Evolutionary conservation across 1,140 invertebrate genomes (phyloP).

Genomic region (Sarcophaga peregrina): DNA sequence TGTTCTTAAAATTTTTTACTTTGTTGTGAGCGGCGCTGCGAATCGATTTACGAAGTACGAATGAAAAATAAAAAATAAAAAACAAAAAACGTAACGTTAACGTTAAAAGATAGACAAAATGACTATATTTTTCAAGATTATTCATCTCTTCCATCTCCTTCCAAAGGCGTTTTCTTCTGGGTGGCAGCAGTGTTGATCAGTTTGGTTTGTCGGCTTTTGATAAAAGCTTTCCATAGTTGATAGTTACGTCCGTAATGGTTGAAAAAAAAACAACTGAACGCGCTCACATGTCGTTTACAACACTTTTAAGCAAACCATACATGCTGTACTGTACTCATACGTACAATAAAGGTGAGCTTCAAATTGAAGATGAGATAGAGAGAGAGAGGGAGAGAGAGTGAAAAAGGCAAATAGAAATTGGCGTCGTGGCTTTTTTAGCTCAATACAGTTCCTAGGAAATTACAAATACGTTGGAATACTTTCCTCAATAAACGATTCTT

Average conservation of each 20-base stretch:
- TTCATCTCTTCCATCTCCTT: neutral
- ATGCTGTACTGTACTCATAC: too few species aligned
- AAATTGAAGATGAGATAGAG: too few species aligned
- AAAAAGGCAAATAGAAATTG: too few species aligned
- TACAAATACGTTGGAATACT: too few species aligned
- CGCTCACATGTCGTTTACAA: too few species aligned
- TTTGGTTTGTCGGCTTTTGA: neutral
- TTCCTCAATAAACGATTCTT: too few species aligned
- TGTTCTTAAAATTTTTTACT: neutral
- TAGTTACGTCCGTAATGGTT: neutral
- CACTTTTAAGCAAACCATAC: too few species aligned
- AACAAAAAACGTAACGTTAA: neutral
- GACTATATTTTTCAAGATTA: conserved; percentile 20
- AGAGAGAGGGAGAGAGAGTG: too few species aligned
- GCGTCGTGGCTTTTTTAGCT: too few species aligned
- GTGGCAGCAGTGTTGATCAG: neutral
- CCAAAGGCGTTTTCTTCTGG: neutral
- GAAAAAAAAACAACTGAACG: too few species aligned
- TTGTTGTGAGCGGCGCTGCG: conserved; percentile 19
- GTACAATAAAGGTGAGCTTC: too few species aligned
- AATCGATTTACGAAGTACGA: neutral
- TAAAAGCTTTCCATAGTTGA: neutral
- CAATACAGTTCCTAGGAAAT: too few species aligned
- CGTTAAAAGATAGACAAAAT: conserved; percentile 7
- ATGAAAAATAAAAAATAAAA: neutral